Evolutionary conservation across 2,888 invertebrate species (phyloP).

Genomic region (Tachina fera): DNA sequence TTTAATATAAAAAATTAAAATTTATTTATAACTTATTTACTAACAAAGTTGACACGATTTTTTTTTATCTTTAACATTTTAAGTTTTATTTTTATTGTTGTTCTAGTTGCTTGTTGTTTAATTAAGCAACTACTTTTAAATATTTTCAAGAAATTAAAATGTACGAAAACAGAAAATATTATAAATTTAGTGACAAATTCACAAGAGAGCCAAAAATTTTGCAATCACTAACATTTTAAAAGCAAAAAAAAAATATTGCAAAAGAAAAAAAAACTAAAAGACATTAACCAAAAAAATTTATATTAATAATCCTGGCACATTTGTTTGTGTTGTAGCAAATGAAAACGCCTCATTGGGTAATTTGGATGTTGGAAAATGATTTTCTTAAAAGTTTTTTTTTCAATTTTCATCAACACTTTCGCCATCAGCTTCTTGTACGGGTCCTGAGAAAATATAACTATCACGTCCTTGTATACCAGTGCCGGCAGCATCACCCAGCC

Average conservation of each 20-base stretch:
- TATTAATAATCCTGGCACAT: conserved; percentile 60
- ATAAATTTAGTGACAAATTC: conserved; percentile 20
- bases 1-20: conserved; percentile 51
- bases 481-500: conserved; percentile 94
- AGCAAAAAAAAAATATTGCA: conserved; percentile 11
- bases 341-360: conserved; percentile 41
- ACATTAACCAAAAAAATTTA: conserved; percentile 38
- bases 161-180: conserved; percentile 22
- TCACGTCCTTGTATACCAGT: conserved; percentile 91
- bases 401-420: conserved; percentile 62
- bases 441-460: conserved; percentile 85
- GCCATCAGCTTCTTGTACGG: conserved; percentile 57
- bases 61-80: conserved; percentile 12
- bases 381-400: not conserved
- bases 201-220: not conserved
- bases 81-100: not conserved
- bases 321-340: conserved; percentile 47
- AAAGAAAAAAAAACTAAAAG: conserved; percentile 3
- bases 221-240: conserved; percentile 14
- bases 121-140: conserved; percentile 47
- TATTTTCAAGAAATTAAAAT: conserved; percentile 43
- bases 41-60: conserved; percentile 64
- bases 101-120: conserved; percentile 6
- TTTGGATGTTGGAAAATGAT: not conserved
- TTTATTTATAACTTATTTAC: conserved; percentile 69